phyloP scores from a whole-genome alignment of 2,113 vertebrate genomes.

The Brachyhypopomus gauderio region DNA sequence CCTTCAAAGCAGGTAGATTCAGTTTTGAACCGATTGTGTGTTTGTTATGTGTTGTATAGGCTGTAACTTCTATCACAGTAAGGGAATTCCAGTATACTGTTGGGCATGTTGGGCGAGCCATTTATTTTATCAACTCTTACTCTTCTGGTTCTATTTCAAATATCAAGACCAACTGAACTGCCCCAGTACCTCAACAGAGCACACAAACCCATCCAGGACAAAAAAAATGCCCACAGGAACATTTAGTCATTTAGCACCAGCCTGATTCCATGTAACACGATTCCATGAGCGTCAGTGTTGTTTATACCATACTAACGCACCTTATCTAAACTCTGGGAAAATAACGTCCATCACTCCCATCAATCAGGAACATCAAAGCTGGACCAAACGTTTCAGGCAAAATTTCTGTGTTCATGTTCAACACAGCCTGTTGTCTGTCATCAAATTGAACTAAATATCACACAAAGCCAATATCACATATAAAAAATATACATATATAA shows the following conservation, averaged over 20 bases:
- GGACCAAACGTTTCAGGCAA: not conserved
- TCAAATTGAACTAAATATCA: constrained; percentile 2
- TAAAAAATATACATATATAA: no score
- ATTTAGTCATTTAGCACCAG: no score
- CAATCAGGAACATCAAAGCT: not conserved
- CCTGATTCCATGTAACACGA: no score
- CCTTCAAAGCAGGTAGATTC: no score
- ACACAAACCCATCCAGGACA: no score
- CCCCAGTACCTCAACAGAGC: no score
- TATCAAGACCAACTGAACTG: no score
- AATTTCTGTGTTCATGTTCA: not conserved
- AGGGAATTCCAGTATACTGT: not conserved
- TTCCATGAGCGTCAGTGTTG: not conserved
- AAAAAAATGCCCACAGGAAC: no score
- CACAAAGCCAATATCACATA: not conserved
- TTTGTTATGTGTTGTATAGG: not conserved
- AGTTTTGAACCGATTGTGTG: no score
- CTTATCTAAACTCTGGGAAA: not conserved
- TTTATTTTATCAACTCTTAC: no score
- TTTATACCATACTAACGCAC: not conserved
- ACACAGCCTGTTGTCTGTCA: not conserved
- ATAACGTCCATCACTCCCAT: not conserved
- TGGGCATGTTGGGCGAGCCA: no score
- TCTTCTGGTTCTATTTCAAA: no score
- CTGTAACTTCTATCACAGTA: not conserved